Base-by-base conservation (phyloP, 1,140 invertebrate species). In the Sycobia sp. region DNA sequence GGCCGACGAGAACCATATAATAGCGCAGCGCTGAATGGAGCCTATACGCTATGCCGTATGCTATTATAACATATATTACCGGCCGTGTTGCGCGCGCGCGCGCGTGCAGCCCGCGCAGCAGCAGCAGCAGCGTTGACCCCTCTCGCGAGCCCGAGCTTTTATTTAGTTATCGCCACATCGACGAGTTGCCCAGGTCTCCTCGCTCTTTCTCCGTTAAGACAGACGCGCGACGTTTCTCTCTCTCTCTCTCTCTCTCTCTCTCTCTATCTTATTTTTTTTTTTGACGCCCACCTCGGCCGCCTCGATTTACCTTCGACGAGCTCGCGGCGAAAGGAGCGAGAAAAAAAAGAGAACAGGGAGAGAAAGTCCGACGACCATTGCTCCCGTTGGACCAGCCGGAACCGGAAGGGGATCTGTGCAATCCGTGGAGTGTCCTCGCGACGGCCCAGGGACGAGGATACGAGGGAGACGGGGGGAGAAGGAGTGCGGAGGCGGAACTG, bases 71-170 rank as follows among this genome's bases (percentile, higher is more conserved):
- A n/a, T n/a, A n/a, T n/a, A n/a, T n/a, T n/a, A 16, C 38, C 23
- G 43, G 27, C 70, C 57, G 59, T 60, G 66, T 62, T 71, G 73
- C 55, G 29, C 43, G 10, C 14, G 27, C 54, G n/a, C 25, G 54
- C n/a, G 14, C 32, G 16, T 34, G 8, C 18, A 18, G 20, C 4
- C 5, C 14, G 11, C 27, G 27, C 27, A 34, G 20, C n/a, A 41
- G 8, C 41, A 27, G 8, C 29, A 29, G 55, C 50, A 51, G 27
- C 36, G 47, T 60, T 51, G 49, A 59, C 57, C 57, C 57, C 57
- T 43, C 53, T 11, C 22, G 46, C 5, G 18, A n/a, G 38, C 32
- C 32, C 39, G 59, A 36, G 41, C 22, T 36, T 62, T 55, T 56
- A 56, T 62, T 62, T 62, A 55, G 60, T 62, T 50, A 50, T 32